Evolutionary conservation across 2,888 invertebrate species (phyloP).

Genomic region (Podabrus alpinus): DNA sequence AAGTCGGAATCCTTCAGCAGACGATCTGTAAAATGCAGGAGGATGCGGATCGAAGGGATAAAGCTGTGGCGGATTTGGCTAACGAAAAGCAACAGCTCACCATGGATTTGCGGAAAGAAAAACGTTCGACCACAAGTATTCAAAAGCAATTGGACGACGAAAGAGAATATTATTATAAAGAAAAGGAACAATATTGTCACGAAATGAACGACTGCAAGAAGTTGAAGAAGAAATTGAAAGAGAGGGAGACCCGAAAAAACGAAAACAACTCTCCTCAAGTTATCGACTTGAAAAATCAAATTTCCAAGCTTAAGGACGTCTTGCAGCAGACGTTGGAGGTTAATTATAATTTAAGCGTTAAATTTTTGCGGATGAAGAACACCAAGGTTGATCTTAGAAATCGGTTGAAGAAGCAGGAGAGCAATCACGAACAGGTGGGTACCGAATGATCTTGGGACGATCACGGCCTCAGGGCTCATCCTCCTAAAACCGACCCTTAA

Average conservation of each 20-base stretch:
- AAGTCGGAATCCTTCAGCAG: slow-evolving; percentile 56
- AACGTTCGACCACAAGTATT: slow-evolving; percentile 56
- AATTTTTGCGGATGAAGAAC: slow-evolving; percentile 55
- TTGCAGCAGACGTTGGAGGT: slow-evolving; percentile 52
- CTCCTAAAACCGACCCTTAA: too few species aligned
- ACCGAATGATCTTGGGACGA: too few species aligned
- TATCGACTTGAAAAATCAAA: slow-evolving; percentile 47
- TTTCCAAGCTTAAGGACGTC: slow-evolving; percentile 49
- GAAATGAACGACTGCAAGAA: slow-evolving; percentile 56
- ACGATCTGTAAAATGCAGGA: slow-evolving; percentile 55
- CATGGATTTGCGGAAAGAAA: slow-evolving; percentile 56
- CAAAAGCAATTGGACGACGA: slow-evolving; percentile 62
- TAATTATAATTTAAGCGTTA: slow-evolving; percentile 55
- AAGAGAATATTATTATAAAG: slow-evolving; percentile 59
- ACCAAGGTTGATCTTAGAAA: slow-evolving; percentile 50
- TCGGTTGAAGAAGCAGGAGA: slow-evolving; percentile 45
- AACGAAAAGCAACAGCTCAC: slow-evolving; percentile 60
- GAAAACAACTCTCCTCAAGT: slow-evolving; percentile 41
- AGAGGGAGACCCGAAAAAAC: slow-evolving; percentile 42
- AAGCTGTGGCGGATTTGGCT: slow-evolving; percentile 55
- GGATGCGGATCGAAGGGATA: slow-evolving; percentile 57
- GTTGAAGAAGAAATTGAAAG: slow-evolving; percentile 44
- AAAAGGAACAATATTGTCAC: slow-evolving; percentile 60
- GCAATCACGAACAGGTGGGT: slow-evolving; percentile 46
- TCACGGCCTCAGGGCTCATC: too few species aligned